Base-by-base conservation (phyloP, 2,888 invertebrate species). In the Leucoptera coffeella region DNA sequence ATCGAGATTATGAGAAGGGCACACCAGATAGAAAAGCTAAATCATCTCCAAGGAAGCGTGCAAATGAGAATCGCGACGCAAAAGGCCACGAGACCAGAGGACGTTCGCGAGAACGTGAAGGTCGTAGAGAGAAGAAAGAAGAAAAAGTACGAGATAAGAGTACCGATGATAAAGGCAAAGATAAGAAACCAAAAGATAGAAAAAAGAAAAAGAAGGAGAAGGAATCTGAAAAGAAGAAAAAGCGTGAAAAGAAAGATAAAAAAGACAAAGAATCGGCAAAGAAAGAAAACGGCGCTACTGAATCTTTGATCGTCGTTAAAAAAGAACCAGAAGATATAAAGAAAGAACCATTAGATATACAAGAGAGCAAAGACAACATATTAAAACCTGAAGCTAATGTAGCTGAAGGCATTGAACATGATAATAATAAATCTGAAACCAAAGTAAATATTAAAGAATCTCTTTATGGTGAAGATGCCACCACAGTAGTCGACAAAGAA, bases 221-320 rank as follows among this genome's bases (percentile, higher is more conserved):
- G 38, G 69, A 65, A 31, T 51, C 47, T 9, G 73, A 73, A 38
- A 65, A 57, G 42, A 67, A 60, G 39, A 62, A 54, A 39, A 75
- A 75, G 38, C 72, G 72, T 15, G 69, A 69, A n/a, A 65, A 64
- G 31, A 72, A 71, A 28, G 73, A 75, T 12, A 74, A 74, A 35
- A 74, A 74, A 43, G 75, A 74, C 26, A 73, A 73, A 38, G 62
- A 65, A 29, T 35, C 35, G 33, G 40, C 47, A 41, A 39, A 50
- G 51, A 46, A 53, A 39, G 52, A 56, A 17, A 50, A 51, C 3
- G 50, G 56, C 54, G 34, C 52, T 48, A 31, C 53, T 52, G 37
- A 48, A 48, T 29, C 15, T 4, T 29, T 29, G n/a, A 15, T 9
- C 34, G 38, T 33, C 39, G 28, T 29, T 28, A 19, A 45, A 39